Base-by-base conservation (phyloP, 2,797 vertebrate species). In the Oreortyx pictus region DNA sequence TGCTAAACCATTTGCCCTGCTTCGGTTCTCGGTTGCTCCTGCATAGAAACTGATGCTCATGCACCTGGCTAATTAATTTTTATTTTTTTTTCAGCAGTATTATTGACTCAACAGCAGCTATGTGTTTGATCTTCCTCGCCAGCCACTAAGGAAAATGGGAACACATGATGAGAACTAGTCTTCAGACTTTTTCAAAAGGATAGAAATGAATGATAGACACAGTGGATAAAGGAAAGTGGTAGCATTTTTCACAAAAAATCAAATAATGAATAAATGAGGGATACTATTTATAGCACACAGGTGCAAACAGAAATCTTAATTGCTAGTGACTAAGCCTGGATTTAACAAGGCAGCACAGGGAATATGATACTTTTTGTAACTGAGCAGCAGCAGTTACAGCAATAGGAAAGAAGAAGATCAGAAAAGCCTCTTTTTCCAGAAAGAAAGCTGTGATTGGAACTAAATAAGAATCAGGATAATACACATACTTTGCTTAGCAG, bases 201-300 rank as follows among this genome's bases (percentile, higher is more conserved):
- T 54, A 90, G 4, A 44, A 66, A 61, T 66, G 50, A 94, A 80
- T 68, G 72, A 68, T 4, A 66, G 64, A 57, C 29, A 83, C 27
- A 68, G 31, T 33, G 35, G 37, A 66, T 81, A 87, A 86, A 90
- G 89, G 90, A 89, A 80, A 94, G 54, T 43, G 8, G 19, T 14
- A 65, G 86, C 44, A 43, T 43, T 93, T 91, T 96, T 62, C 27
- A 82, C 39, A 25, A 86, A 68, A 84, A 94, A 94, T 83, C 92
- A 95, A 96, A 72, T 78, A 68, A 86, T 39, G 13, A 95, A 83
- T n/a, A 70, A 84, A 35, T 39, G 56, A 82, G 33, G 76, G 22
- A 71, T 50, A 37, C 33, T 96, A 70, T 91, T 90, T 95, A 93
- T 73, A 87, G 59, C 24, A 56, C 50, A 59, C n/a, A 89, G 68